Evolutionary conservation across 2,888 invertebrate species (phyloP).

Genomic region (Lottia gigantea): DNA sequence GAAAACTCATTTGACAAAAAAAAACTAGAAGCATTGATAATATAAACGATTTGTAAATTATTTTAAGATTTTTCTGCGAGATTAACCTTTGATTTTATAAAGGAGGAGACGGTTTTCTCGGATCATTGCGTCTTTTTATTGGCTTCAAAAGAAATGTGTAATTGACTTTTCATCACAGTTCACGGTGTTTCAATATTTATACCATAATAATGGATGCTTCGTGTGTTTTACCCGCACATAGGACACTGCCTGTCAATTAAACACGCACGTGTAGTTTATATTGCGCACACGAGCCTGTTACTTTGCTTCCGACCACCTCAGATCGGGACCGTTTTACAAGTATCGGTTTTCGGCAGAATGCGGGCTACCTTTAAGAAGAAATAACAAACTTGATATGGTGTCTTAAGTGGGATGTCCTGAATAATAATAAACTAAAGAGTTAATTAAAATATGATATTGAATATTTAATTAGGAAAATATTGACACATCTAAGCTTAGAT

Average conservation of each 20-base stretch:
- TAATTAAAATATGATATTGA: no score
- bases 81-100: background rate
- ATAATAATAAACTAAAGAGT: background rate
- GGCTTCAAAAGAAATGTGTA: background rate
- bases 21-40: no score
- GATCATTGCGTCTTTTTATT: background rate
- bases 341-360: slow-evolving; percentile 3
- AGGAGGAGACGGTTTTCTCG: background rate
- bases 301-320: background rate
- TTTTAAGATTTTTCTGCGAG: background rate
- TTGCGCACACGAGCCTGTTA: slow-evolving; percentile 1
- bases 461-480: background rate
- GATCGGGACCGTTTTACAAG: background rate
- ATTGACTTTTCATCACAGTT: background rate
- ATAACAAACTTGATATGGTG: background rate
- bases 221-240: background rate
- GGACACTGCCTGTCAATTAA: background rate
- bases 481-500: background rate
- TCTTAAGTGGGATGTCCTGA: background rate
- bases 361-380: slow-evolving; percentile 6
- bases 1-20: background rate
- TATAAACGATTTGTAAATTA: no score
- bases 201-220: background rate
- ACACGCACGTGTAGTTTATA: slow-evolving; percentile 3
- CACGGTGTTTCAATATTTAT: slow-evolving; percentile 1